These are phyloP conservation scores for Strongylocentrotus purpuratus DNA, from an alignment of 35 echinoderm and acorn worm genomes.

Conservation along the genomic window DNA sequence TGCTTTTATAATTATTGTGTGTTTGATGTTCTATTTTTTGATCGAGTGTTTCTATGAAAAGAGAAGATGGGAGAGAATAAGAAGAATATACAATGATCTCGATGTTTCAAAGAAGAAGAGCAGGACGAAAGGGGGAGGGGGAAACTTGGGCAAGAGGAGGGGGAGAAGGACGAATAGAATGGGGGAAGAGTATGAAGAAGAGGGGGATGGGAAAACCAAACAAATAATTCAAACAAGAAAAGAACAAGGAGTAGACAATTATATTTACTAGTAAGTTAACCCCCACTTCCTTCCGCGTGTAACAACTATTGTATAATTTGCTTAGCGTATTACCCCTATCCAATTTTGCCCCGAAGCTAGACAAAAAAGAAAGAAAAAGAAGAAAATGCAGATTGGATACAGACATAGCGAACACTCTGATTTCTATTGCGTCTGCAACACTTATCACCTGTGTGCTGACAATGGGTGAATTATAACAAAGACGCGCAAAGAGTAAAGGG, in stretches of 20 bases:
- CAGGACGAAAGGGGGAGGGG: background rate
- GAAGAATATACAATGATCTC: too few species aligned
- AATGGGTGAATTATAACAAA: background rate
- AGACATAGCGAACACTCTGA: background rate
- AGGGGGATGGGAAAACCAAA: background rate
- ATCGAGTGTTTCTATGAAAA: background rate
- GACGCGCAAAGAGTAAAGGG: background rate
- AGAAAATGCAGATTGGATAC: background rate
- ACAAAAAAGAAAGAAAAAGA: too few species aligned
- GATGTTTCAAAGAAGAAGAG: too few species aligned
- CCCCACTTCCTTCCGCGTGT: background rate
- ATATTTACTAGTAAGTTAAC: background rate
- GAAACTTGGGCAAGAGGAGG: background rate
- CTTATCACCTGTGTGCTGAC: conserved; percentile 10
- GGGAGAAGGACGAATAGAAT: background rate
- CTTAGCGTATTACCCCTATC: conserved; percentile 16
- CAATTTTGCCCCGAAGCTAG: background rate
- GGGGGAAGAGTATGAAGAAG: background rate
- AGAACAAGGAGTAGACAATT: background rate
- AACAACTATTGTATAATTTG: conserved; percentile 40
- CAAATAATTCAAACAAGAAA: background rate
- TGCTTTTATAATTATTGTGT: too few species aligned
- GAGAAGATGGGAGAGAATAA: background rate
- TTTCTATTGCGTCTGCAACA: conserved; percentile 4
- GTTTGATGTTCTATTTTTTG: too few species aligned